Evolutionary conservation across 2,797 vertebrate species (phyloP).

Genomic region (Bucorvus abyssinicus): DNA sequence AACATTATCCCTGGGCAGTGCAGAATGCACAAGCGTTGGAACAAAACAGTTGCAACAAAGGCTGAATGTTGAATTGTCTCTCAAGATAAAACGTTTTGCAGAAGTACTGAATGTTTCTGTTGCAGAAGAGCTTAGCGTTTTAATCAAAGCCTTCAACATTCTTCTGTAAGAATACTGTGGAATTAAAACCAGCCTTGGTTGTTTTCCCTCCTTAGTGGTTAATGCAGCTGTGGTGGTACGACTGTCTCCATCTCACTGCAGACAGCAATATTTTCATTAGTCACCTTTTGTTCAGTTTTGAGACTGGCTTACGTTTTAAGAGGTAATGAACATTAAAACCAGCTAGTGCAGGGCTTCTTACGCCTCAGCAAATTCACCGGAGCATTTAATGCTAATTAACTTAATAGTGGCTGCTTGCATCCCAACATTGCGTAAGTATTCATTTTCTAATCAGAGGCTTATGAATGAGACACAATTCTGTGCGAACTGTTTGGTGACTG

Average conservation of each 20-base stretch:
- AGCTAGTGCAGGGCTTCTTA: background rate
- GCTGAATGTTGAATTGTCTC: background rate
- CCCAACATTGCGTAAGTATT: background rate
- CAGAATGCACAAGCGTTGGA: background rate
- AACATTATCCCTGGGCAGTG: background rate
- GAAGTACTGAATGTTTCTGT: background rate
- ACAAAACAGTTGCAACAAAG: background rate
- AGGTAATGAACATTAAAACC: slow-evolving; percentile 12
- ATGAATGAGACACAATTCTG: background rate
- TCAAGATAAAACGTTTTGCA: background rate
- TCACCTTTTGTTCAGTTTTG: background rate
- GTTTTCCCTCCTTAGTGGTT: background rate
- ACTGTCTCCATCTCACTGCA: background rate
- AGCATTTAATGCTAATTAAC: slow-evolving; percentile 9
- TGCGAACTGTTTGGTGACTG: background rate
- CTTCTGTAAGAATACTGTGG: background rate
- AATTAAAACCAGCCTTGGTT: background rate
- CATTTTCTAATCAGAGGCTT: background rate
- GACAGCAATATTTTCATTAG: background rate
- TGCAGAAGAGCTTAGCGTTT: background rate
- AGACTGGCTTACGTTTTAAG: slow-evolving; percentile 24
- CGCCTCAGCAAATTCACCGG: background rate
- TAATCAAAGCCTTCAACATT: background rate
- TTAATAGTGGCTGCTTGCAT: background rate
- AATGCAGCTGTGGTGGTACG: background rate